Conservation (phyloP, 2,888 invertebrate genomes). For the Drosophila tanythrix region DNA sequence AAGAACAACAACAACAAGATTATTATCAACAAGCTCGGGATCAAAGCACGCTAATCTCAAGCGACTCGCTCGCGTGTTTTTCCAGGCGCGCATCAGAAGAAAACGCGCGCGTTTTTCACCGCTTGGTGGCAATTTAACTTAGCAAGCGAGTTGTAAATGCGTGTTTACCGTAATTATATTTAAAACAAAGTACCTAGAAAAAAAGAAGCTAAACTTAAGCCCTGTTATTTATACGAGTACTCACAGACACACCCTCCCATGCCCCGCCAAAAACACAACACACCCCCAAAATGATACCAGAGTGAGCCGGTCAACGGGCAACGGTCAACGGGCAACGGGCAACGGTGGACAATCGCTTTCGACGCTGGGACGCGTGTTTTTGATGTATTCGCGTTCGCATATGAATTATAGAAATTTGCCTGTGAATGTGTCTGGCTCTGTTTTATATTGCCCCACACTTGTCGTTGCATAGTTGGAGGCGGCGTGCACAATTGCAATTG, state of each 20-base stretch:
- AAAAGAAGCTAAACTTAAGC: slow-evolving; percentile 38
- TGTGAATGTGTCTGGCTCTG: slow-evolving; percentile 74
- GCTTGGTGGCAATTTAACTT: slow-evolving; percentile 73
- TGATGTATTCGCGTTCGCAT: slow-evolving; percentile 39
- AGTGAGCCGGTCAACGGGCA: slow-evolving; percentile 8
- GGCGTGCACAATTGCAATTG: slow-evolving; percentile 69
- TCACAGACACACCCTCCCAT: slow-evolving; percentile 33
- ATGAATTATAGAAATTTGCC: slow-evolving; percentile 70
- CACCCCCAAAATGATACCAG: slow-evolving; percentile 3
- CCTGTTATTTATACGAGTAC: slow-evolving; percentile 63
- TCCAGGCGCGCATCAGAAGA: slow-evolving; percentile 37
- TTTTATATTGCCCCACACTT: slow-evolving; percentile 48
- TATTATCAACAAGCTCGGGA: slow-evolving; percentile 11
- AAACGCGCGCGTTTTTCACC: slow-evolving; percentile 57
- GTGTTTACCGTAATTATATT: slow-evolving; percentile 83
- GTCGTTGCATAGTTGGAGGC: slow-evolving; percentile 65
- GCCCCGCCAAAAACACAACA: slow-evolving; percentile 14
- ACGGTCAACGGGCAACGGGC: slow-evolving; percentile 3
- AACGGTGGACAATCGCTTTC: slow-evolving; percentile 41
- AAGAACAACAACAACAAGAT: slow-evolving; percentile 21
- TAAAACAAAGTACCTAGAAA: slow-evolving; percentile 30
- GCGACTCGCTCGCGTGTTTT: slow-evolving; percentile 54
- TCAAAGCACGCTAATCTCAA: slow-evolving; percentile 31
- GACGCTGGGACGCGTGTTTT: slow-evolving; percentile 46
- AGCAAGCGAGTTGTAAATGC: slow-evolving; percentile 55